phyloP scores from a whole-genome alignment of 2,113 vertebrate genomes.

The Carlito syrichta region DNA sequence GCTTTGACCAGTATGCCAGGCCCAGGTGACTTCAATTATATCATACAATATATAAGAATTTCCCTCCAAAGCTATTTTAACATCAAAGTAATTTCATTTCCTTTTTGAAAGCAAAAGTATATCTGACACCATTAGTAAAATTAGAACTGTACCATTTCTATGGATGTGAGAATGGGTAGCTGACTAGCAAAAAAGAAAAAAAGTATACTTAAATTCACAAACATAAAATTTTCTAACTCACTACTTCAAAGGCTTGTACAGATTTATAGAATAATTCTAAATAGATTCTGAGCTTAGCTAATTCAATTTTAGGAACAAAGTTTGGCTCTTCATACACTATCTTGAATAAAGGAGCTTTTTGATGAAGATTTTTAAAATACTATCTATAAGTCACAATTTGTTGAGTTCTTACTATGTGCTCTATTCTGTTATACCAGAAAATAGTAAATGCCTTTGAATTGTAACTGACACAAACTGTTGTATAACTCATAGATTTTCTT shows the following conservation, averaged over 20 bases:
- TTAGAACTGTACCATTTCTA: neutral
- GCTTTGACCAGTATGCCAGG: neutral
- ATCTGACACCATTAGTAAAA: neutral
- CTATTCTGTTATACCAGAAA: slow-evolving; percentile 12
- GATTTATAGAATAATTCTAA: neutral
- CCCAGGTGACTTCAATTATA: neutral
- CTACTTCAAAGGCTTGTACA: neutral
- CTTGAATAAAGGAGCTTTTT: neutral
- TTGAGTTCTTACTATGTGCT: neutral
- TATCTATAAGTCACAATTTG: neutral
- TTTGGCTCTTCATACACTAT: neutral
- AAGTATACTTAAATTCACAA: neutral
- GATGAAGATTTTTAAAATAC: neutral
- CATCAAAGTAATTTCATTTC: neutral
- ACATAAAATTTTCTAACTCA: neutral
- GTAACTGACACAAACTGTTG: slow-evolving; percentile 20
- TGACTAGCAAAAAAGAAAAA: neutral
- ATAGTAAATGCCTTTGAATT: slow-evolving; percentile 31
- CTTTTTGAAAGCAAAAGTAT: neutral
- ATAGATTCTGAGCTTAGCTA: neutral
- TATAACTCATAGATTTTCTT: neutral
- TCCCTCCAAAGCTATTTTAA: neutral
- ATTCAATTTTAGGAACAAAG: neutral
- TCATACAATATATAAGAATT: neutral
- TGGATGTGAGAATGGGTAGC: neutral